Percentiles rank a stretch among this genome's conserved stretches.
These are phyloP conservation scores for Melospiza melodia DNA, from an alignment of 2,113 vertebrate species.

Conservation along the genomic window DNA sequence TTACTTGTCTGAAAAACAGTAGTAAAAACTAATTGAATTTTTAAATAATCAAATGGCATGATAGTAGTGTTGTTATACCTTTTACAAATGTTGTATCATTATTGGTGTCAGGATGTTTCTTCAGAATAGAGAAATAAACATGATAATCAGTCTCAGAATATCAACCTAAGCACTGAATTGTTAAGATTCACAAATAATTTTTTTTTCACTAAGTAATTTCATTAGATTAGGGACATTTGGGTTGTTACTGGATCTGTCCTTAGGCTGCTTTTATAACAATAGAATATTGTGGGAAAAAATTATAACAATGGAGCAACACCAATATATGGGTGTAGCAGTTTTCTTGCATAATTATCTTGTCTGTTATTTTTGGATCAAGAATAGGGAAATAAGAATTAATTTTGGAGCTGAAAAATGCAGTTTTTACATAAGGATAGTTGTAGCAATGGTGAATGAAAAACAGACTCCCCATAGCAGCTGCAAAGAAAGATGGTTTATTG, in stretches of 20 bases:
- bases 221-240: background rate
- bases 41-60: background rate
- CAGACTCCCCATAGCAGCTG: background rate
- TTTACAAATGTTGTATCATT: background rate
- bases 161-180: background rate
- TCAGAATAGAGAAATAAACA: background rate
- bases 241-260: background rate
- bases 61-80: background rate
- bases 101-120: background rate
- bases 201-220: background rate
- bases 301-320: background rate
- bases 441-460: background rate
- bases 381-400: background rate
- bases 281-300: background rate
- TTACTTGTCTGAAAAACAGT: background rate
- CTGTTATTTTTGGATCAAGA: background rate
- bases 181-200: background rate
- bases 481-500: background rate
- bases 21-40: background rate
- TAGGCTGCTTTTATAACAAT: background rate
- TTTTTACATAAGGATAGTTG: background rate
- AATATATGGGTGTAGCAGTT: background rate
- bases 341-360: background rate
- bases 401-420: background rate
- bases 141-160: background rate